phyloP scores from a whole-genome alignment of 2,888 invertebrate species.

The Nephrotoma flavescens region DNA sequence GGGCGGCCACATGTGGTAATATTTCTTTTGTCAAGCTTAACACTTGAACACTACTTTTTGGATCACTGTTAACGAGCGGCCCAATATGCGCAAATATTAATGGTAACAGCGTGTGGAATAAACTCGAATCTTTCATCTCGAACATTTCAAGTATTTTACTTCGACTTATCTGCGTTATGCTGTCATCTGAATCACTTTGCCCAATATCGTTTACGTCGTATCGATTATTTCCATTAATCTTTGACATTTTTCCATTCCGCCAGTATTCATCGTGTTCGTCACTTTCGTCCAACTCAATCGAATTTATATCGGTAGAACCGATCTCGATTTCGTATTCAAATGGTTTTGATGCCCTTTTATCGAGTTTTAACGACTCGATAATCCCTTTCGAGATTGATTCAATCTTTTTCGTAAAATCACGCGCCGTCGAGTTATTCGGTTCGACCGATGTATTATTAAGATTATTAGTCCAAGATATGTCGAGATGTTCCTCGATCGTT shows the following conservation, averaged over 20 bases:
- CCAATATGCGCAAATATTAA: conserved; percentile 73
- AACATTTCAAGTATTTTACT: conserved; percentile 29
- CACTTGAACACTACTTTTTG: conserved; percentile 76
- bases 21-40: conserved; percentile 75
- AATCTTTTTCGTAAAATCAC: conserved; percentile 31
- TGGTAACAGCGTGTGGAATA: conserved; percentile 68
- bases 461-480: conserved; percentile 32
- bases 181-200: conserved; percentile 22
- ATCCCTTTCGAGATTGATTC: conserved; percentile 33
- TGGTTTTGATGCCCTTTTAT: conserved; percentile 31
- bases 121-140: conserved; percentile 27
- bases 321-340: conserved; percentile 32
- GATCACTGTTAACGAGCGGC: conserved; percentile 60
- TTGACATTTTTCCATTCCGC: conserved; percentile 26
- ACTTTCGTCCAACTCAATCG: conserved; percentile 26
- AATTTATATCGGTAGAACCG: conserved; percentile 30
- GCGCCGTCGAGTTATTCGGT: conserved; percentile 25
- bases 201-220: conserved; percentile 14
- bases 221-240: conserved; percentile 29
- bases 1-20: conserved; percentile 72
- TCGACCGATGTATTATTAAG: conserved; percentile 27
- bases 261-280: conserved; percentile 24
- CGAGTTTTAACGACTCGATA: conserved; percentile 31
- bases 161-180: conserved; percentile 19
- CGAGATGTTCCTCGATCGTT: conserved; percentile 31